A percentile compares a stretch with the other conserved stretches of the same genome.
Conservation (phyloP, 1,140 invertebrate species). For the Halesus radiatus region DNA sequence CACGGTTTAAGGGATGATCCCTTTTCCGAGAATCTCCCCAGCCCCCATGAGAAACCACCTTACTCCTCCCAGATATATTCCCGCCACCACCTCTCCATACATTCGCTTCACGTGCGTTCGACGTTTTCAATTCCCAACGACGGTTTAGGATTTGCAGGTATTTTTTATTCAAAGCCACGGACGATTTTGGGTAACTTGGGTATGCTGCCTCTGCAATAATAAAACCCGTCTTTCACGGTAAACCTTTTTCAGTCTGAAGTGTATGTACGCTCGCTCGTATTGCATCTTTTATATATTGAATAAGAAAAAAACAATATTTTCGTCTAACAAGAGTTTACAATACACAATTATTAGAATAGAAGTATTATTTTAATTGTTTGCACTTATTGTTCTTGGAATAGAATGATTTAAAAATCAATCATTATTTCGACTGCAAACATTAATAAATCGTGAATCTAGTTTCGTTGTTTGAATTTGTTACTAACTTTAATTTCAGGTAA, state of each 20-base stretch:
- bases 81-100: slow-evolving; percentile 7
- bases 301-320: no score
- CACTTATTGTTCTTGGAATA: no score
- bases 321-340: no score
- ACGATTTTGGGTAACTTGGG: slow-evolving; percentile 28
- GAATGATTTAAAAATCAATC: no score
- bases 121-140: slow-evolving; percentile 56
- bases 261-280: no score
- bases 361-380: no score
- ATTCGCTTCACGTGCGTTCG: slow-evolving; percentile 56
- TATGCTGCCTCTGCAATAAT: slow-evolving; percentile 22
- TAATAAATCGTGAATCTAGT: no score
- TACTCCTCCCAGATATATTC: neutral
- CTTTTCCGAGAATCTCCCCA: slow-evolving; percentile 27
- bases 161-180: slow-evolving; percentile 48
- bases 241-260: slow-evolving; percentile 14
- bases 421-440: no score
- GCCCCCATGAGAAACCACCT: neutral
- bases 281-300: no score
- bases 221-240: slow-evolving; percentile 16
- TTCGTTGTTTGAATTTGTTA: no score
- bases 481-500: no score
- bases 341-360: no score
- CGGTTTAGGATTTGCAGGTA: slow-evolving; percentile 54
- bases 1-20: slow-evolving; percentile 56